phyloP scores from a whole-genome alignment of 2,797 vertebrate genomes.

The Oreochromis mossambicus region DNA sequence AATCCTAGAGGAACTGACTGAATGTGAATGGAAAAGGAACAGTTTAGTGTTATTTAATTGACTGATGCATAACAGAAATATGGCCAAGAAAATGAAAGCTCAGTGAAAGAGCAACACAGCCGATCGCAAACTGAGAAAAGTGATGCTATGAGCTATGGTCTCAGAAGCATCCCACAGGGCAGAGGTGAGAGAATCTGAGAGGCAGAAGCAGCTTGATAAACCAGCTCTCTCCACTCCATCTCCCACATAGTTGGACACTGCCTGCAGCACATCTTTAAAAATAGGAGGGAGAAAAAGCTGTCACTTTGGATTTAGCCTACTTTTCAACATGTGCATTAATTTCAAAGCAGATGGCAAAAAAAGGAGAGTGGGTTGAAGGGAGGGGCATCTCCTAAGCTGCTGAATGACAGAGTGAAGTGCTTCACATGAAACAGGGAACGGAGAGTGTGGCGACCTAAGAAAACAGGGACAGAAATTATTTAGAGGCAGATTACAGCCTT shows the following conservation, averaged over 20 bases:
- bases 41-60: background rate
- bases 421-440: constrained; percentile 6
- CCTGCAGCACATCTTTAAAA: constrained; percentile 62
- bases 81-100: background rate
- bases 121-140: background rate
- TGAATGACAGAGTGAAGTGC: constrained; percentile 51
- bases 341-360: constrained; percentile 75
- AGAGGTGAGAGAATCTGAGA: constrained; percentile 41
- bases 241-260: constrained; percentile 48
- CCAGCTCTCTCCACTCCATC: constrained; percentile 21
- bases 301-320: constrained; percentile 78
- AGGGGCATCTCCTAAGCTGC: constrained; percentile 52
- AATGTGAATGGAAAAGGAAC: background rate
- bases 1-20: background rate
- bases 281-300: constrained; percentile 60
- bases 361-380: constrained; percentile 32
- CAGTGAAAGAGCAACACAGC: background rate
- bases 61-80: background rate
- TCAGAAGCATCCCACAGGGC: constrained; percentile 10
- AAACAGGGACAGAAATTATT: constrained; percentile 25
- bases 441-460: constrained; percentile 23
- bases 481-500: constrained; percentile 36
- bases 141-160: constrained; percentile 16
- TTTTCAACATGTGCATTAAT: constrained; percentile 76
- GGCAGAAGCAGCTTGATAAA: constrained; percentile 44